Evolutionary conservation across 2,888 invertebrate genomes (phyloP).

Genomic region (Laspeyria flexula): DNA sequence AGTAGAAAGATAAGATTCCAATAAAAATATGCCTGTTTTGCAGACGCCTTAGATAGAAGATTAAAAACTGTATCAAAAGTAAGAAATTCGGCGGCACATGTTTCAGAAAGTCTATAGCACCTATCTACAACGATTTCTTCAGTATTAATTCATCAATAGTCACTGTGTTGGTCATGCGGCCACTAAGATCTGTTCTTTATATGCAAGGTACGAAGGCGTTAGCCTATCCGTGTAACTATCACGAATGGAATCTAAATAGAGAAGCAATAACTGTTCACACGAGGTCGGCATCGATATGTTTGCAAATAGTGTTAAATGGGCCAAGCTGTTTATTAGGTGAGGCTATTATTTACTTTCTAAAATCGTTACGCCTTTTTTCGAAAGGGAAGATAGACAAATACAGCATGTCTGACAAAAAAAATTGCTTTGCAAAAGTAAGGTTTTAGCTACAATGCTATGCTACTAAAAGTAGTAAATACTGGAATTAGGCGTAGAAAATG

Average conservation of each 20-base stretch:
- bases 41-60: no score
- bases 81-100: no score
- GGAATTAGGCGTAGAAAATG: no score
- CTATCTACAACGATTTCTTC: not conserved
- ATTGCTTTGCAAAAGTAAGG: no score
- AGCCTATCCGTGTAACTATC: conserved; percentile 73
- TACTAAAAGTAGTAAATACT: no score
- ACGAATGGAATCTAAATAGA: conserved; percentile 72
- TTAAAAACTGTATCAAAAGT: no score
- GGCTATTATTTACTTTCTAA: conserved; percentile 40
- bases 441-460: no score
- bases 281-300: conserved; percentile 72
- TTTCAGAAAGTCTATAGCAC: not conserved
- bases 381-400: not conserved
- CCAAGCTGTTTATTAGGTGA: conserved; percentile 43
- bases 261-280: conserved; percentile 78
- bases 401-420: no score
- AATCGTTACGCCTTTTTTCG: conserved; percentile 7
- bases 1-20: no score
- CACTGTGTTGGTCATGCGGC: conserved; percentile 70
- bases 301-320: conserved; percentile 71
- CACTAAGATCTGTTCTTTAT: conserved; percentile 69
- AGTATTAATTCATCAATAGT: conserved; percentile 66
- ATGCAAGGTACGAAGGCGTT: conserved; percentile 64
- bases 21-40: no score